Conservation (phyloP, 2,113 vertebrate species). For the Calyptomena viridis region DNA sequence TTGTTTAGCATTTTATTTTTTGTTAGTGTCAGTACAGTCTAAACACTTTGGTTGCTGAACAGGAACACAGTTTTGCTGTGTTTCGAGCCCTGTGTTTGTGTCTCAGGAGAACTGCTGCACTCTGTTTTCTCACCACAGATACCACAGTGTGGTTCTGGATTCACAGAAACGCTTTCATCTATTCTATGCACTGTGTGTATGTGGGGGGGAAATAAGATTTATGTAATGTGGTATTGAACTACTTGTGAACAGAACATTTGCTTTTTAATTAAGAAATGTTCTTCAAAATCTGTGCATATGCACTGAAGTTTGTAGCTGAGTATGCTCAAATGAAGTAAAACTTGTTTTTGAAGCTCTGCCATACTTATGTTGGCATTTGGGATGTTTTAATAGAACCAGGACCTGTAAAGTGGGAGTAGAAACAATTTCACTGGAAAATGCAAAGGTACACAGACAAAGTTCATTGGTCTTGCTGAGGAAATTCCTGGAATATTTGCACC, state of each 20-base stretch:
- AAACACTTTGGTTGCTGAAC: neutral
- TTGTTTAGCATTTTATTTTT: neutral
- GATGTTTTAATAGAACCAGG: neutral
- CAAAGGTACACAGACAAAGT: conserved; percentile 13
- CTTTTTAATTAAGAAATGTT: neutral
- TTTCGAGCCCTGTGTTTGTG: neutral
- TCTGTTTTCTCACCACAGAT: neutral
- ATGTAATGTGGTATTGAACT: neutral
- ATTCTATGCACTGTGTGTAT: neutral
- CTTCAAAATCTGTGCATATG: neutral
- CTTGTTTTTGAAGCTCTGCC: neutral
- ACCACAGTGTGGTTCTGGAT: neutral
- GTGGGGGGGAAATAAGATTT: neutral
- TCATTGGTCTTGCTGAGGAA: conserved; percentile 14
- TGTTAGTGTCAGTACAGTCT: neutral
- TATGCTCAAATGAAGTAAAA: neutral
- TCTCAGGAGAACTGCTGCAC: neutral
- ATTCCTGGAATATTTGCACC: conserved; percentile 58
- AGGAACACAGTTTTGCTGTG: neutral
- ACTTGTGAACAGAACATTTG: neutral
- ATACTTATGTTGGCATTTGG: neutral
- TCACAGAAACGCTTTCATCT: neutral
- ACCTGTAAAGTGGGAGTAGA: neutral
- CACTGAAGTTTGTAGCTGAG: neutral
- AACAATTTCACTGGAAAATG: neutral